Percentiles rank a stretch among this genome's conserved stretches.
Evolutionary conservation across 2,113 vertebrate species (phyloP).

Genomic region (Marcusenius ussheri): DNA sequence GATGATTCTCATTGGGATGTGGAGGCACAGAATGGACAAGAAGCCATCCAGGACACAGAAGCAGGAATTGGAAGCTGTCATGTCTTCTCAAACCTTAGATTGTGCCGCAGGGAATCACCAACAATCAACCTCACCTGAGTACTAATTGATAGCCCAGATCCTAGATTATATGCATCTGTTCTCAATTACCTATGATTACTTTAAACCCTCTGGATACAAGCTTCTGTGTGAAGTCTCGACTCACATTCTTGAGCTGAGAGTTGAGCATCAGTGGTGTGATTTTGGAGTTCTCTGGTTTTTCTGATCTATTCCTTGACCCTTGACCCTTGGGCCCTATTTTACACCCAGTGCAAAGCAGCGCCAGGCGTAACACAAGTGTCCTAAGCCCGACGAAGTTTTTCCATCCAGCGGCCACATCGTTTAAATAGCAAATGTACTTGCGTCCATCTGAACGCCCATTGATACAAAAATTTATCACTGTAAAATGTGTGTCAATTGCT

Average conservation of each 20-base stretch:
- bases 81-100: neutral
- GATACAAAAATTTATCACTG: neutral
- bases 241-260: neutral
- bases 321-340: neutral
- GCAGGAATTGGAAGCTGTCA: neutral
- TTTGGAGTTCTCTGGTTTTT: neutral
- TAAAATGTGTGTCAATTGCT: neutral
- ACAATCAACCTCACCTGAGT: neutral
- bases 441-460: neutral
- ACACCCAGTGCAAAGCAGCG: neutral
- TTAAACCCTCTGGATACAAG: neutral
- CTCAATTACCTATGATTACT: neutral
- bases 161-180: neutral
- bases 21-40: neutral
- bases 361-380: neutral
- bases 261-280: neutral
- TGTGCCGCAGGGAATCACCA: neutral
- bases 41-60: neutral
- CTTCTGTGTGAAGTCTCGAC: neutral
- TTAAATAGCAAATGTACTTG: neutral
- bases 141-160: neutral
- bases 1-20: neutral
- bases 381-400: neutral
- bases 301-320: neutral
- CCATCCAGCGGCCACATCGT: neutral